Percentiles rank a stretch among this genome's conserved stretches.
Evolutionary conservation across 92 coral and sea anemone genomes (phyloP).

Genomic region (Micromussa lordhowensis): DNA sequence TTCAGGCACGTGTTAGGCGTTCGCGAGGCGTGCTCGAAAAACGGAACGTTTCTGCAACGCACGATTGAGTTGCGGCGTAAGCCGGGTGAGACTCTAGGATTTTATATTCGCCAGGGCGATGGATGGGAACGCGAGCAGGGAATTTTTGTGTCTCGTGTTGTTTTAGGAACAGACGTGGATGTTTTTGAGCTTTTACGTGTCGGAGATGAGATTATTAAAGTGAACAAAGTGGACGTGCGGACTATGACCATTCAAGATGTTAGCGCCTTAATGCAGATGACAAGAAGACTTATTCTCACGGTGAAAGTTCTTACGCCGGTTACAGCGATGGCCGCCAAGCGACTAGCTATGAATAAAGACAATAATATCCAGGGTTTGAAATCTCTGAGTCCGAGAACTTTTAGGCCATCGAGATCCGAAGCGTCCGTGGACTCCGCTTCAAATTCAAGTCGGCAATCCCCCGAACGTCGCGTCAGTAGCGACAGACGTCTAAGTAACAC

Average conservation of each 20-base stretch:
- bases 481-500: slow-evolving; percentile 75
- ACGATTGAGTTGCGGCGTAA: slow-evolving; percentile 93
- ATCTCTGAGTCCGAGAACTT: slow-evolving; percentile 58
- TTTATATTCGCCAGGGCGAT: slow-evolving; percentile 99
- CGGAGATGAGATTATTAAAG: slow-evolving; percentile 95
- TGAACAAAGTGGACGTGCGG: slow-evolving; percentile 96
- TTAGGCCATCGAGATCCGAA: slow-evolving; percentile 75
- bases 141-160: slow-evolving; percentile 97
- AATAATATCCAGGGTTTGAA: slow-evolving; percentile 55
- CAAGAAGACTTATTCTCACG: slow-evolving; percentile 91
- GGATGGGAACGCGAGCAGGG: slow-evolving; percentile 99
- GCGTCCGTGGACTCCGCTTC: slow-evolving; percentile 67
- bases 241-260: slow-evolving; percentile 96
- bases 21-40: slow-evolving; percentile 96
- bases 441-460: slow-evolving; percentile 43
- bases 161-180: slow-evolving; percentile 97
- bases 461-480: slow-evolving; percentile 58
- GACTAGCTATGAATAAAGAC: slow-evolving; percentile 77
- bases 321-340: slow-evolving; percentile 73
- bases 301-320: slow-evolving; percentile 97
- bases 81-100: slow-evolving; percentile 97
- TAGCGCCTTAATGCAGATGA: slow-evolving; percentile 99
- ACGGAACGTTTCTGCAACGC: slow-evolving; percentile 97
- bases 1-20: slow-evolving; percentile 94
- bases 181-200: slow-evolving; percentile 96